phyloP scores from a whole-genome alignment of 2,113 vertebrate genomes.

The Boulengeromyrus knoepffleri region DNA sequence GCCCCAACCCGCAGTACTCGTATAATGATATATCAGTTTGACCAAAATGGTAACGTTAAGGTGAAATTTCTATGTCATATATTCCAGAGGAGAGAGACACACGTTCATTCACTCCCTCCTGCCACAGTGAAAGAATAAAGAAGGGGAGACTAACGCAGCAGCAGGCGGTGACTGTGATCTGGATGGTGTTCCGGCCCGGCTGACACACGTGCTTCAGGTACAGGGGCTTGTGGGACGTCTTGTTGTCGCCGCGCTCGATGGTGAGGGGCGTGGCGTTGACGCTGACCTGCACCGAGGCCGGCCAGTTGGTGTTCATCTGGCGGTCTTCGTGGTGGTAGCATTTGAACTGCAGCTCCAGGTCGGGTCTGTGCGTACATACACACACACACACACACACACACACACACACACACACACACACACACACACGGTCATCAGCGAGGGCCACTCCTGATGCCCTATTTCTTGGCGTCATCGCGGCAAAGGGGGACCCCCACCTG shows the following conservation, averaged over 20 bases:
- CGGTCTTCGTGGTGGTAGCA: conserved; percentile 91
- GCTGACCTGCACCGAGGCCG: conserved; percentile 86
- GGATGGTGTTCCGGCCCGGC: conserved; percentile 87
- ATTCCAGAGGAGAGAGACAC: neutral
- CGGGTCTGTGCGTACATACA: conserved; percentile 59
- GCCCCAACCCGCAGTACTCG: neutral
- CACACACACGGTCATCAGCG: neutral
- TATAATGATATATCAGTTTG: neutral
- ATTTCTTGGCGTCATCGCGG: neutral
- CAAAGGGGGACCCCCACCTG: conserved; percentile 56
- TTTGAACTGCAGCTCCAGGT: conserved; percentile 92
- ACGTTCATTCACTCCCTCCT: neutral
- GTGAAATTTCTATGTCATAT: neutral
- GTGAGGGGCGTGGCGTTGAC: conserved; percentile 83
- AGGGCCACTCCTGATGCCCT: neutral
- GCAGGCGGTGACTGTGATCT: conserved; percentile 92
- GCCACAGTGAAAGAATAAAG: neutral
- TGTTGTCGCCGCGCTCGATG: conserved; percentile 87
- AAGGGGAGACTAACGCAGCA: conserved; percentile 71
- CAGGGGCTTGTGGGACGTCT: conserved; percentile 87
- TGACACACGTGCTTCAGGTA: conserved; percentile 91
- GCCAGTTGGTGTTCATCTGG: conserved; percentile 96
- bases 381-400: too few species aligned
- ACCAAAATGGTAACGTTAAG: neutral
- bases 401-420: neutral